Evolutionary conservation across 2,888 invertebrate species (phyloP).

Genomic region (Nomada fucata): DNA sequence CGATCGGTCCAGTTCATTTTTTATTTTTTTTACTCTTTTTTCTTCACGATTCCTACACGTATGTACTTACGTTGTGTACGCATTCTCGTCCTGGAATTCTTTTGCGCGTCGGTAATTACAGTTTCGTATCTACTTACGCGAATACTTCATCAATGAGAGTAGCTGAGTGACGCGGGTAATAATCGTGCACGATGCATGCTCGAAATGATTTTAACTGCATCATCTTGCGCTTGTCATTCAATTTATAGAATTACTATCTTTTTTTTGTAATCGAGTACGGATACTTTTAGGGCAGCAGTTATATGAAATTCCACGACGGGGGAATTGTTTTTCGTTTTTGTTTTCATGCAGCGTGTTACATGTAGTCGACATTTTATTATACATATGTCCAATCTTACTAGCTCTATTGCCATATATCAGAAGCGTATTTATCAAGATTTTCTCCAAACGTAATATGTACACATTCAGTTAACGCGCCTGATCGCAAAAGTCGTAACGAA

Average conservation of each 20-base stretch:
- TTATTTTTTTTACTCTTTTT: not conserved
- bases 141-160: not conserved
- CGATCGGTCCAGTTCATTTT: constrained; percentile 32
- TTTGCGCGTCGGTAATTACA: not conserved
- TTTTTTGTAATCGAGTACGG: not conserved
- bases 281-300: not conserved
- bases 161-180: not conserved
- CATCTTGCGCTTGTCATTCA: not conserved
- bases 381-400: constrained; percentile 1
- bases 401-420: constrained; percentile 10
- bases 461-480: constrained; percentile 13
- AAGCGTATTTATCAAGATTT: not conserved
- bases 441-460: constrained; percentile 8
- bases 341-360: not conserved
- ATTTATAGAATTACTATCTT: not conserved
- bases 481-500: constrained; percentile 3
- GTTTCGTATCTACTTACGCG: not conserved
- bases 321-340: too few species aligned
- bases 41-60: too few species aligned
- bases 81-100: not conserved
- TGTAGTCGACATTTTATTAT: not conserved
- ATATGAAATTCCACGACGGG: too few species aligned
- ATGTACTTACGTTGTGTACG: too few species aligned
- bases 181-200: not conserved
- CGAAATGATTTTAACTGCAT: not conserved